Conservation (phyloP, 1,140 invertebrate species). For the Apis cerana region DNA sequence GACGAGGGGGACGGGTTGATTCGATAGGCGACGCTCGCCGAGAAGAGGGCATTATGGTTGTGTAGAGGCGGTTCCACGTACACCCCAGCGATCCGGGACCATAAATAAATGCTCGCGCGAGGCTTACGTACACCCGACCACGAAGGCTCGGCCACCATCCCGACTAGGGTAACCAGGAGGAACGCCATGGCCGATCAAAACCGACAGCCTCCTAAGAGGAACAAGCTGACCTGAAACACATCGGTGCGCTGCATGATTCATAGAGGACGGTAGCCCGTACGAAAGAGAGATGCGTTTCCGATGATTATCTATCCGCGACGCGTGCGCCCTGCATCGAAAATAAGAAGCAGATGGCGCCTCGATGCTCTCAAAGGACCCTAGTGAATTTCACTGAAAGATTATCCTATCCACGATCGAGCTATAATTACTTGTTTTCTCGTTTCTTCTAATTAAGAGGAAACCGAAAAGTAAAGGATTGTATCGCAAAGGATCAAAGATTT, state of each 20-base stretch:
- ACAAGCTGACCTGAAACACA: conserved; percentile 65
- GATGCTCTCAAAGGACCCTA: not conserved
- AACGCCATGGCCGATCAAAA: conserved; percentile 76
- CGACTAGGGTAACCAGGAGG: conserved; percentile 75
- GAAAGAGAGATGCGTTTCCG: conserved; percentile 54
- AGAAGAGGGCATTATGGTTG: conserved; percentile 58
- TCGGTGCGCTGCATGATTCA: conserved; percentile 73
- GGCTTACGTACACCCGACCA: conserved; percentile 72
- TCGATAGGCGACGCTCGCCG: conserved; percentile 64
- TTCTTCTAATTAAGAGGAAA: too few species aligned
- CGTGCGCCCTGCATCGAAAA: conserved; percentile 39
- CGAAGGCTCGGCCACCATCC: conserved; percentile 62
- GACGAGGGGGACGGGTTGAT: conserved; percentile 67
- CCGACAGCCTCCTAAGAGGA: conserved; percentile 76
- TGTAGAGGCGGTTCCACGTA: conserved; percentile 73
- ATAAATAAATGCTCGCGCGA: conserved; percentile 78
- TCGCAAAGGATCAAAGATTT: too few species aligned
- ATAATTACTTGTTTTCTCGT: not conserved
- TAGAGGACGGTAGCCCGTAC: conserved; percentile 51
- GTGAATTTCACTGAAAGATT: not conserved
- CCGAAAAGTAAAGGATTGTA: too few species aligned
- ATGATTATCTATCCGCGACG: conserved; percentile 61
- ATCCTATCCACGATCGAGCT: not conserved
- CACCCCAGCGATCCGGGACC: conserved; percentile 75
- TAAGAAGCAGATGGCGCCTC: conserved; percentile 49